Percentiles rank a stretch among this genome's conserved stretches.
Conservation (phyloP, 2,797 vertebrate species). For the Halcyon smyrnensis region DNA sequence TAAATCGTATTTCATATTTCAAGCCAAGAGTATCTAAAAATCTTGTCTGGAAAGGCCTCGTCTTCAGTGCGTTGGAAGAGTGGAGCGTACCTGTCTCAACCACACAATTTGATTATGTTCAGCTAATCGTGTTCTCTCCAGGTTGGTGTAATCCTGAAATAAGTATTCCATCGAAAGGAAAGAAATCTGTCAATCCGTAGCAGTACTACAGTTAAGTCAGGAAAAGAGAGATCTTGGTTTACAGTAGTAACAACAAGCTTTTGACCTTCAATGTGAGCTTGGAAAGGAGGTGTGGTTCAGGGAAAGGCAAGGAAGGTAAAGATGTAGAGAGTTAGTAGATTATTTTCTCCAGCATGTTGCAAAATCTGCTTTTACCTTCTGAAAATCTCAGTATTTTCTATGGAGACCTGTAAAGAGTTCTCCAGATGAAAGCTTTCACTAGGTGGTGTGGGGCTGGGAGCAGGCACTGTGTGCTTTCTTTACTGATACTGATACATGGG, state of each 20-base stretch:
- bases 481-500: not conserved
- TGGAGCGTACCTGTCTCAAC: not conserved
- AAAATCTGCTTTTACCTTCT: not conserved
- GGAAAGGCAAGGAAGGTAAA: not conserved
- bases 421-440: not conserved
- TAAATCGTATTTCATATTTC: not conserved
- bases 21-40: not conserved
- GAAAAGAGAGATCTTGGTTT: not conserved
- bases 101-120: not conserved
- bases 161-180: not conserved
- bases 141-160: not conserved
- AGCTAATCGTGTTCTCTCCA: not conserved
- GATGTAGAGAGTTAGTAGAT: not conserved
- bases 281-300: not conserved
- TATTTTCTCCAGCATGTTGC: not conserved
- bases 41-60: not conserved
- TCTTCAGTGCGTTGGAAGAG: not conserved
- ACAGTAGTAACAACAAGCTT: not conserved
- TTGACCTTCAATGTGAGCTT: not conserved
- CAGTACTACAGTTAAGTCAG: not conserved
- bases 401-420: not conserved
- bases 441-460: not conserved
- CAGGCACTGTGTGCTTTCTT: not conserved
- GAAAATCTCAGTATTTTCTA: not conserved
- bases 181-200: not conserved